These are phyloP conservation scores for Dolomedes plantarius DNA, from an alignment of 2,888 invertebrate genomes.

Conservation along the genomic window DNA sequence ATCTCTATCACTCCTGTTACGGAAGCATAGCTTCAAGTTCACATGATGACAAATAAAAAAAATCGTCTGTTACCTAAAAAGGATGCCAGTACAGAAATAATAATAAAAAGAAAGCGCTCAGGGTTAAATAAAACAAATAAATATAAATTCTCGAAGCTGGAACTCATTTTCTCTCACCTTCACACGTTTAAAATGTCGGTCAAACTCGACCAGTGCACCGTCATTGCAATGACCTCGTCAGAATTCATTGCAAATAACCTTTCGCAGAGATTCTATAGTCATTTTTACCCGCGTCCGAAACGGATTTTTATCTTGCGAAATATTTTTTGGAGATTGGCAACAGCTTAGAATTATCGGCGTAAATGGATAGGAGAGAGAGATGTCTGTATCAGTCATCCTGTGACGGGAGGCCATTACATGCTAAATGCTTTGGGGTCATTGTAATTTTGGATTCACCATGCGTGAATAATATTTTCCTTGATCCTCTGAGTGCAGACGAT, in stretches of 20 bases:
- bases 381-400: not conserved
- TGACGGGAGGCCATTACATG: too few species aligned
- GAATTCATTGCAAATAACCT: constrained; percentile 3
- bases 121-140: constrained; percentile 11
- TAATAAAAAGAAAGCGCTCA: not conserved
- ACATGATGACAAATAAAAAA: not conserved
- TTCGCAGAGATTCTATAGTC: not conserved
- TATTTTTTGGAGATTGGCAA: not conserved
- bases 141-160: not conserved
- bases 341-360: constrained; percentile 9
- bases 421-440: too few species aligned
- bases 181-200: constrained; percentile 34
- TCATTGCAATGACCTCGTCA: not conserved
- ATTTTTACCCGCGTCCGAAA: not conserved
- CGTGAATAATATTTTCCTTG: too few species aligned
- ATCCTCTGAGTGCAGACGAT: too few species aligned
- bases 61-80: not conserved
- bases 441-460: too few species aligned
- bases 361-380: not conserved
- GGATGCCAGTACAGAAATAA: not conserved
- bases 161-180: constrained; percentile 7
- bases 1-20: not conserved
- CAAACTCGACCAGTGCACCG: constrained; percentile 16
- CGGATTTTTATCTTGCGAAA: not conserved
- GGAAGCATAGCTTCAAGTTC: not conserved